Evolutionary conservation across 2,888 invertebrate genomes (phyloP).

Genomic region (Harpalus rufipes): DNA sequence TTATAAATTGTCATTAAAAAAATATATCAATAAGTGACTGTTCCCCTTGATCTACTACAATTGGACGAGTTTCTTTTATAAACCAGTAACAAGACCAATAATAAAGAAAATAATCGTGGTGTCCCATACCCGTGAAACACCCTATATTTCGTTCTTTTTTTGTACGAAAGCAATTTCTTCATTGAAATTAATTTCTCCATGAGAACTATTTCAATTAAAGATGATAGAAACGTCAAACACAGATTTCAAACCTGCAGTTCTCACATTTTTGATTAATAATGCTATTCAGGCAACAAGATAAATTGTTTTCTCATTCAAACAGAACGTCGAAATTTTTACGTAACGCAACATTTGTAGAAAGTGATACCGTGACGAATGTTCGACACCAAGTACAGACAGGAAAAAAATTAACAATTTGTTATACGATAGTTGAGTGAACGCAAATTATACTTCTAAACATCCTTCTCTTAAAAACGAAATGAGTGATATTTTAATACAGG

Average conservation of each 20-base stretch:
- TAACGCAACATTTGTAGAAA: neutral
- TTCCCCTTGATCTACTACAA: no score
- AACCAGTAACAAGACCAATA: no score
- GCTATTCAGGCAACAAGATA: neutral
- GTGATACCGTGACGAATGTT: neutral
- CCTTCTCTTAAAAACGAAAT: neutral
- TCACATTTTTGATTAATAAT: conserved; percentile 2
- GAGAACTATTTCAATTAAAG: no score
- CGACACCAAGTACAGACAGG: neutral
- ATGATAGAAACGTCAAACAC: neutral
- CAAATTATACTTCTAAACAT: neutral
- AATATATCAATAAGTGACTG: no score
- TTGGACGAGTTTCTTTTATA: no score
- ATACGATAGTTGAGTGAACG: neutral
- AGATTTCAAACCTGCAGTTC: neutral
- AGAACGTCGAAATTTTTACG: conserved; percentile 1
- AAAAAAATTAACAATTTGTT: neutral
- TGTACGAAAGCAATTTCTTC: no score
- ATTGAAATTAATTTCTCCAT: no score
- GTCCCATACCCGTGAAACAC: no score
- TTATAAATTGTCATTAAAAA: no score
- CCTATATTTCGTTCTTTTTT: no score
- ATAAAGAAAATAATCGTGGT: no score
- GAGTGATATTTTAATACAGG: no score
- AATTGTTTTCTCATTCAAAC: neutral